Evolutionary conservation across 2,113 vertebrate species (phyloP).

Genomic region (Misgurnus mizolepis): DNA sequence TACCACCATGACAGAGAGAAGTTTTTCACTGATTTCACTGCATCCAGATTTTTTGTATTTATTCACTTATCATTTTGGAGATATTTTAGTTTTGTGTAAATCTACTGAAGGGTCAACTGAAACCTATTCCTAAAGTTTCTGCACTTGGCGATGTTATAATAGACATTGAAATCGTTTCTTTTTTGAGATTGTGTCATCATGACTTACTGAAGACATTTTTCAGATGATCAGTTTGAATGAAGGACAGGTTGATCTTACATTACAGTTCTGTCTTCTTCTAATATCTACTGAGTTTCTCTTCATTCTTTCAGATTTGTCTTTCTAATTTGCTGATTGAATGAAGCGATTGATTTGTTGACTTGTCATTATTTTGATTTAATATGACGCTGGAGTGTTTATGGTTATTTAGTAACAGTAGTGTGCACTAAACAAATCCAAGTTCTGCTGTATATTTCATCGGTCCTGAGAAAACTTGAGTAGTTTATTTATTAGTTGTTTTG

Average conservation of each 20-base stretch:
- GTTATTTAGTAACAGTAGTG: conserved; percentile 35
- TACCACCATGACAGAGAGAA: background rate
- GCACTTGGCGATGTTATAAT: background rate
- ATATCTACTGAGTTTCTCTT: background rate
- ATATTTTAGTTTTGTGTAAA: background rate
- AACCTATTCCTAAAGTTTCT: background rate
- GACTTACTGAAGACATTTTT: background rate
- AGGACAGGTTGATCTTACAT: background rate
- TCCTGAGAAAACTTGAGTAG: conserved; percentile 83
- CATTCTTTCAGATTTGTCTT: background rate
- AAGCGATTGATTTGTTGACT: background rate
- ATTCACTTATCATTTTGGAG: no score
- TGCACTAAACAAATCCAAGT: conserved; percentile 69
- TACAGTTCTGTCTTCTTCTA: background rate
- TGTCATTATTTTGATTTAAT: conserved; percentile 11
- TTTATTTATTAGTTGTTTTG: conserved; percentile 79
- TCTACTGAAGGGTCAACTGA: conserved; percentile 17
- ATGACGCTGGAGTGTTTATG: background rate
- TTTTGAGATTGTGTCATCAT: background rate
- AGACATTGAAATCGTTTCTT: background rate
- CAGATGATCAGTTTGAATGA: background rate
- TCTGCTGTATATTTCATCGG: conserved; percentile 70
- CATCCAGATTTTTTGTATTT: background rate
- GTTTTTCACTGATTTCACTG: background rate
- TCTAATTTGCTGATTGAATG: background rate